phyloP scores from a whole-genome alignment of 2,888 invertebrate genomes.

The Phaedon cochleariae region DNA sequence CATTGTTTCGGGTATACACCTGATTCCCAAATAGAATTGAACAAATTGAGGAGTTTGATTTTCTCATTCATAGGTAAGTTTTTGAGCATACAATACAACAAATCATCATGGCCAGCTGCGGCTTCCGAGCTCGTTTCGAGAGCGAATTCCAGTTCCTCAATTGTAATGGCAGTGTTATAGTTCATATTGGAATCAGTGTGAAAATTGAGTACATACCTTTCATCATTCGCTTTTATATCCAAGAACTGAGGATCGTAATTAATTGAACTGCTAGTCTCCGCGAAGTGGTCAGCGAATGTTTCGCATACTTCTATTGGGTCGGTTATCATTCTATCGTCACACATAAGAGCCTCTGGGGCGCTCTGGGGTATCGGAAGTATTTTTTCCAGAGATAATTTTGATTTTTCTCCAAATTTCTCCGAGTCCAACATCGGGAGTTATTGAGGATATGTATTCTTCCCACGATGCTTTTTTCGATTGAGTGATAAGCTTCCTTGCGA shows the following conservation, averaged over 20 bases:
- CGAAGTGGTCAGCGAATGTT: constrained; percentile 10
- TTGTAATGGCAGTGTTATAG: not conserved
- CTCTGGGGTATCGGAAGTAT: not conserved
- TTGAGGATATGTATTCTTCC: constrained; percentile 3
- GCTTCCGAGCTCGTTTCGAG: not conserved
- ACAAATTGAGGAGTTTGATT: too few species aligned
- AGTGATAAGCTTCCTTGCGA: not conserved
- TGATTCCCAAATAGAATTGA: constrained; percentile 5
- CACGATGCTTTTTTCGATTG: not conserved
- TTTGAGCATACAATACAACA: not conserved
- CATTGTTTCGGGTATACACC: constrained; percentile 11
- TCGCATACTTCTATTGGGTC: not conserved
- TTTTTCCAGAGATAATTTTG: constrained; percentile 8
- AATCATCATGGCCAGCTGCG: not conserved
- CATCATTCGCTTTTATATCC: not conserved
- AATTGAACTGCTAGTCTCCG: not conserved
- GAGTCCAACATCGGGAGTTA: not conserved
- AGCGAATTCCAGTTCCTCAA: constrained; percentile 7
- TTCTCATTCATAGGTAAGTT: not conserved
- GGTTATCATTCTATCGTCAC: not conserved
- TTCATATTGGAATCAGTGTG: not conserved
- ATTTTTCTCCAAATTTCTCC: constrained; percentile 7
- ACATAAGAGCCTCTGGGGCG: not conserved
- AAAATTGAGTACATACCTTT: constrained; percentile 3
- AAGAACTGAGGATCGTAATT: not conserved